phyloP scores from a whole-genome alignment of 2,888 invertebrate genomes.

The Drosophila birchii region DNA sequence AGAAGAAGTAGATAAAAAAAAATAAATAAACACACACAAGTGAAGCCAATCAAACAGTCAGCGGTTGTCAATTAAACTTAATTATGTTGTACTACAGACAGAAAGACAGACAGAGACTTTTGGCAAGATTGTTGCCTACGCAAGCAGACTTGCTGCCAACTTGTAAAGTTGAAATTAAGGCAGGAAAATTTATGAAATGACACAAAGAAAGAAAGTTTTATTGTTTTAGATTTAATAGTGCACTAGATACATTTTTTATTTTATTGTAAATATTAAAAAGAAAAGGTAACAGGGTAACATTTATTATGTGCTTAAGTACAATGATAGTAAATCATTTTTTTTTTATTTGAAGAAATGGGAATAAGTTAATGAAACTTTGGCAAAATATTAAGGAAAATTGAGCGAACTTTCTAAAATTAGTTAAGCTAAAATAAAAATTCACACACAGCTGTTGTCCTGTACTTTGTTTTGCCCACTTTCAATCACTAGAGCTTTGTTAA shows the following conservation, averaged over 20 bases:
- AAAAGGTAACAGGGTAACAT: not conserved
- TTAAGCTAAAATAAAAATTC: too few relatives aligned
- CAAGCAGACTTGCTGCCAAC: conserved; percentile 7
- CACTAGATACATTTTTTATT: too few relatives aligned
- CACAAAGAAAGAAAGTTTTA: not conserved
- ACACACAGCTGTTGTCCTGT: not conserved
- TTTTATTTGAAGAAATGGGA: too few relatives aligned
- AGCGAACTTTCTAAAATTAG: too few relatives aligned
- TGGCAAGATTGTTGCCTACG: conserved; percentile 62
- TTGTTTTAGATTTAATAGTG: not conserved
- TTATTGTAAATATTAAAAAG: not conserved
- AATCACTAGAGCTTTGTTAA: not conserved
- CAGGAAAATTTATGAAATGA: not conserved
- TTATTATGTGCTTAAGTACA: too few relatives aligned
- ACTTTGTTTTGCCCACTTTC: not conserved
- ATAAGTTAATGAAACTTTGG: too few relatives aligned
- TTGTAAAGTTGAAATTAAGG: not conserved
- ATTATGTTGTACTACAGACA: conserved; percentile 67
- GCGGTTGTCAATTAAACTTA: conserved; percentile 79
- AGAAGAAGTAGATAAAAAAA: not conserved
- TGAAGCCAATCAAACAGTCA: conserved; percentile 75
- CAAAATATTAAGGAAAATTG: too few relatives aligned
- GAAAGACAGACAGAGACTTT: conserved; percentile 23
- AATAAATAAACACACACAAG: conserved; percentile 21
- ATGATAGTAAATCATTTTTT: too few relatives aligned